These are phyloP conservation scores for Eristalis arbustorum DNA, from an alignment of 2,888 invertebrate genomes.

Conservation along the genomic window DNA sequence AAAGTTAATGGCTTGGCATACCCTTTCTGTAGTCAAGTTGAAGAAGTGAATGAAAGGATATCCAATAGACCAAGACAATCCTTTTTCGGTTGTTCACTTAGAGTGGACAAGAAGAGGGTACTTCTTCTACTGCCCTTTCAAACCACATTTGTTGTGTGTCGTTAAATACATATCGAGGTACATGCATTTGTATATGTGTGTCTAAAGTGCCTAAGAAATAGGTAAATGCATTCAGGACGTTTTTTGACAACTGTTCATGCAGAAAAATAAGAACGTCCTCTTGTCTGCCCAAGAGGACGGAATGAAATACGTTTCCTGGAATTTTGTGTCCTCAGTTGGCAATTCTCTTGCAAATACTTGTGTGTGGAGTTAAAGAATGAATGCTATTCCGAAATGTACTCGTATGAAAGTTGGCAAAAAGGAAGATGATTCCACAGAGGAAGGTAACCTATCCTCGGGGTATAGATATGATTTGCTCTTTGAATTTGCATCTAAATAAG, in stretches of 20 bases:
- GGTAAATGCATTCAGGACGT: constrained; percentile 44
- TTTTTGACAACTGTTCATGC: constrained; percentile 56
- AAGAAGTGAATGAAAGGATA: constrained; percentile 12
- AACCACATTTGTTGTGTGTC: constrained; percentile 32
- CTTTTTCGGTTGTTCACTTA: constrained; percentile 40
- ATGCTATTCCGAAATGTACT: constrained; percentile 18
- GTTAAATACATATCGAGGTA: constrained; percentile 33
- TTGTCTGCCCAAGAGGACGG: constrained; percentile 42
- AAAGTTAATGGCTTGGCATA: constrained; percentile 25
- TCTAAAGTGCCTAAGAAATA: constrained; percentile 40
- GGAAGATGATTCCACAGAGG: not conserved
- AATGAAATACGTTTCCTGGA: constrained; percentile 27
- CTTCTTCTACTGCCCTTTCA: not conserved
- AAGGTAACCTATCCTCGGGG: not conserved
- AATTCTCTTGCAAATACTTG: constrained; percentile 22
- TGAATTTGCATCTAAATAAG: constrained; percentile 48
- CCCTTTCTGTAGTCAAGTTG: not conserved
- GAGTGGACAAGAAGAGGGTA: constrained; percentile 39
- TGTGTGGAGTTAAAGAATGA: constrained; percentile 21
- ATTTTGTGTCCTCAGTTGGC: constrained; percentile 25
- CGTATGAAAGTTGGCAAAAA: not conserved
- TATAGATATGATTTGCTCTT: constrained; percentile 20
- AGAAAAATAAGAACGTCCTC: constrained; percentile 59
- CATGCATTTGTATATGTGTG: not conserved
- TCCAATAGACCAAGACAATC: constrained; percentile 51